Evolutionary conservation across 2,888 invertebrate species (phyloP).

Genomic region (Sinodicranocentrus sp.): DNA sequence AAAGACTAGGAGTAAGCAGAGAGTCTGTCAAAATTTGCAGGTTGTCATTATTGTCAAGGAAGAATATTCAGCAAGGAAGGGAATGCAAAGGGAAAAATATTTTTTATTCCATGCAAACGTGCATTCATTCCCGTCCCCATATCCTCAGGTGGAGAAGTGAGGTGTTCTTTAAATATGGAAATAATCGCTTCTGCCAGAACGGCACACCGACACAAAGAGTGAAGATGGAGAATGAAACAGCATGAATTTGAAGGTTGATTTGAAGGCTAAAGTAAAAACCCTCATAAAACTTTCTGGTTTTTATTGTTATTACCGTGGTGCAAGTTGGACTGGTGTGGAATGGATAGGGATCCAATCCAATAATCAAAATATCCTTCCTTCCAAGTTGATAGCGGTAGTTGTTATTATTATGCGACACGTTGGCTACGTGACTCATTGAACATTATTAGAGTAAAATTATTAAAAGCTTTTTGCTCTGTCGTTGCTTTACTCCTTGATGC

Average conservation of each 20-base stretch:
- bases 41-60: too few relatives aligned
- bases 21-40: too few relatives aligned
- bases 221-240: conserved; percentile 20
- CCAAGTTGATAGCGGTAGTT: not conserved
- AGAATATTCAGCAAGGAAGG: not conserved
- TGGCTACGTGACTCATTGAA: conserved; percentile 1
- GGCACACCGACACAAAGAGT: too few relatives aligned
- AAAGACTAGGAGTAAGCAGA: not conserved
- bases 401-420: not conserved
- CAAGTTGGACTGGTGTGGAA: not conserved
- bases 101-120: not conserved
- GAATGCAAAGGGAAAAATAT: not conserved
- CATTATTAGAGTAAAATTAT: too few relatives aligned
- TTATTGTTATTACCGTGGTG: not conserved
- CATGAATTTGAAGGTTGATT: conserved; percentile 30
- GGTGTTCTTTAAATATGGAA: too few relatives aligned
- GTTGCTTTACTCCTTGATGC: too few relatives aligned
- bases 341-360: not conserved
- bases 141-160: not conserved
- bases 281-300: not conserved
- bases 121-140: not conserved
- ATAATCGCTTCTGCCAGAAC: too few relatives aligned
- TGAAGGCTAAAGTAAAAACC: conserved; percentile 7
- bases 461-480: too few relatives aligned
- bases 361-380: not conserved